Conservation (phyloP, 2,113 vertebrate species). For the Muntiacus muntjak region DNA sequence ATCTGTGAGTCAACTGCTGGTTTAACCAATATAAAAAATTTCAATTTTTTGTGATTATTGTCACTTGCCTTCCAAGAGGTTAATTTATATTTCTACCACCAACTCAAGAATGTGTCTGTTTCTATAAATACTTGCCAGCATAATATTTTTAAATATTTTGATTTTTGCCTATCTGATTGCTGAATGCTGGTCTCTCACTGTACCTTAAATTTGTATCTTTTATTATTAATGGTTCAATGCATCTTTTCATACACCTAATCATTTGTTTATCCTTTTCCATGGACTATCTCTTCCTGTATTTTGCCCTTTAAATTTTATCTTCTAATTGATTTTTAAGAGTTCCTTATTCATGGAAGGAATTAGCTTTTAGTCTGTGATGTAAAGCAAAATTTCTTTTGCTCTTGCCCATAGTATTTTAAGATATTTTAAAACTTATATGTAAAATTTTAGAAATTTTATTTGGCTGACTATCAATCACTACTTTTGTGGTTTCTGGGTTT, state of each 20-base stretch:
- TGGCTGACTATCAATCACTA: background rate
- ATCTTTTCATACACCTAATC: background rate
- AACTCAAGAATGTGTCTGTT: background rate
- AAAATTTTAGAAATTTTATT: background rate
- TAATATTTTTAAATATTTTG: constrained; percentile 28
- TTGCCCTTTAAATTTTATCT: background rate
- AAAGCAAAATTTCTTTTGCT: background rate
- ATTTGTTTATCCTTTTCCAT: background rate
- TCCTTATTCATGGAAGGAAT: background rate
- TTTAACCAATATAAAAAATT: background rate
- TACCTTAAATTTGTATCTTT: background rate
- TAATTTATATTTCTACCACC: background rate
- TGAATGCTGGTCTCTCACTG: background rate
- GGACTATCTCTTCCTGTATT: background rate
- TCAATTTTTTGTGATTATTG: constrained; percentile 7
- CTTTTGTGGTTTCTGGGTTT: background rate
- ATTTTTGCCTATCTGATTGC: background rate
- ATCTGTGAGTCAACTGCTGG: background rate
- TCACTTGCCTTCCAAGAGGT: background rate
- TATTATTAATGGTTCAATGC: background rate
- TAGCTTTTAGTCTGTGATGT: background rate
- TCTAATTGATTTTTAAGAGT: background rate
- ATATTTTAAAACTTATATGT: background rate
- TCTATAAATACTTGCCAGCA: background rate
- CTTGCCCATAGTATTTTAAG: background rate